Evolutionary conservation across 1,140 invertebrate species (phyloP), one percentile per base, ranked within the genome.

Genomic region (Oscheius sp.): DNA sequence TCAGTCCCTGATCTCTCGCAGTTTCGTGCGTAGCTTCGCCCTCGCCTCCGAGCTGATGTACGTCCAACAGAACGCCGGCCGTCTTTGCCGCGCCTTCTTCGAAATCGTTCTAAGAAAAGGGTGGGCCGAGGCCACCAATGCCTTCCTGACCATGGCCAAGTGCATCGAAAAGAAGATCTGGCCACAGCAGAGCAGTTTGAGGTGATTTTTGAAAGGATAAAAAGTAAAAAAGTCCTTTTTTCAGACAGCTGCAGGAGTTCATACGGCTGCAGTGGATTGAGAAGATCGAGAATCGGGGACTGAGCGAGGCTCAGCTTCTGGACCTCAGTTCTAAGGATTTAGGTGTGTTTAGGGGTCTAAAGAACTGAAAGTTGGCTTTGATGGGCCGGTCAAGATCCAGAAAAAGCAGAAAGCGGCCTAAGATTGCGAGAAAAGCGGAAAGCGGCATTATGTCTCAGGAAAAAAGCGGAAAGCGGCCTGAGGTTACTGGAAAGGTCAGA

Each of bases 61-160:
- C 71, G 80, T 84, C 55, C 68, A 79, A 49, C 85, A 96, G 90
- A 99, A 97, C 85, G 91, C 92, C 18, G 62, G 72, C 26, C 87
- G 96, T 74, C 94, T 99, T 76, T 89, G 91, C 13, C 87, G 95
- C 61, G 94, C 94, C 0, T 85, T 97, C 31, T 99, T 98, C 85
- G 95, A 99, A 82, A 93, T 98, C 76, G 91, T 91, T 3, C 85
- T 98, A 4, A 88, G 92, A 45, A 91, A 91, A 79, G 93, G 93
- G 78, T 95, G 94, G 88, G 90, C 95, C 0, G 87, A 94, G 52
- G 90, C 97, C 88, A 90, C 95, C 0, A 90, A 89, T 0, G 85
- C 92, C 32, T 89, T 96, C 73, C 82, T 90, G 3, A 88, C 88
- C 66, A 88, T 97, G 77, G 90, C 92, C 10, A 94, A 95, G 87